These are phyloP conservation scores for Arrhamphus sclerolepis DNA, from an alignment of 2,797 vertebrate genomes.

Conservation along the genomic window DNA sequence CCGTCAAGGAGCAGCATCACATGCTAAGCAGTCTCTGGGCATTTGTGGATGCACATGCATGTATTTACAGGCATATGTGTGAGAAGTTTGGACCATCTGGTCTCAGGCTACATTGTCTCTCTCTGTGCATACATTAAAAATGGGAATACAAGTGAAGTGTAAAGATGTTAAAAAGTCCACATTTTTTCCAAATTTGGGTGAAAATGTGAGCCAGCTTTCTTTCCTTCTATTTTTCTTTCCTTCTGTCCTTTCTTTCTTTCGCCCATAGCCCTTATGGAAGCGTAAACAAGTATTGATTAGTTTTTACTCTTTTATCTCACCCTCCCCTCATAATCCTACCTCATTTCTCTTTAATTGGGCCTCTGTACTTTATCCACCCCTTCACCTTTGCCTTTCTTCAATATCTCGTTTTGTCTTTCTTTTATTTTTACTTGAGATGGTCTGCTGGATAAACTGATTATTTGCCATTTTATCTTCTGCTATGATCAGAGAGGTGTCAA, in stretches of 20 bases:
- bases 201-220: constrained; percentile 47
- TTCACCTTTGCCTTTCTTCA: constrained; percentile 14
- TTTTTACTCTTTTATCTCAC: constrained; percentile 29
- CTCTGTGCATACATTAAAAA: constrained; percentile 57
- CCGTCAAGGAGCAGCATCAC: constrained; percentile 20
- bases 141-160: constrained; percentile 52
- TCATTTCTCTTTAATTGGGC: constrained; percentile 51
- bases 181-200: constrained; percentile 55
- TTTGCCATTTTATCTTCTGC: constrained; percentile 52
- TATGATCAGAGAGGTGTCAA: constrained; percentile 50
- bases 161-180: constrained; percentile 69
- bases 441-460: constrained; percentile 63
- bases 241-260: not conserved
- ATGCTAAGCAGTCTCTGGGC: constrained; percentile 25
- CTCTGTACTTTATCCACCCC: constrained; percentile 26
- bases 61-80: not conserved
- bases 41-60: not conserved
- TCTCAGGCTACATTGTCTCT: constrained; percentile 50
- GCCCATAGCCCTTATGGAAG: constrained; percentile 5
- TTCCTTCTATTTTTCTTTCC: constrained; percentile 6
- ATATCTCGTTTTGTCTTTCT: constrained; percentile 58
- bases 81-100: constrained; percentile 60
- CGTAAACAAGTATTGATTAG: constrained; percentile 53
- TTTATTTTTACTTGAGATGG: constrained; percentile 63
- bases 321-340: constrained; percentile 40